Evolutionary conservation across 2,888 invertebrate genomes (phyloP), one percentile per base, ranked within the genome.

Genomic region (Neoitamus cyanurus): DNA sequence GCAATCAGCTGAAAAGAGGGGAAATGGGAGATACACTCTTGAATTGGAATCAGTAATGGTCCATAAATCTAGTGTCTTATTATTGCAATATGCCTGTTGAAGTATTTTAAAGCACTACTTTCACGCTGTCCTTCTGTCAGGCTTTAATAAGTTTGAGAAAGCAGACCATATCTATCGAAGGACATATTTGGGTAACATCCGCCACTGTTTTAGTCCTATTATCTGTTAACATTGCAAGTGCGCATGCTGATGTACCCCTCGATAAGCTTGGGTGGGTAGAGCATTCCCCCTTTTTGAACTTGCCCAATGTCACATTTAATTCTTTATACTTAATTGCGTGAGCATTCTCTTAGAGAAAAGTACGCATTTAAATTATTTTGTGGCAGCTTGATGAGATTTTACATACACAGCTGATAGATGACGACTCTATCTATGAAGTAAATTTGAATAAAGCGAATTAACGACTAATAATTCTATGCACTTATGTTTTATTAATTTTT

Each of bases 1-100:
- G 36, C 36, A 73, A 72, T 73, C 73, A 73, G 31, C 34, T 73
- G 73, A 34, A 73, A 73, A 37, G 36, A 20, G 73, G 73, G 25
- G 15, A 20, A 73, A 73, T 9, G 6, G 6, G 73, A 36, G 73
- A 36, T 36, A 34, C 36, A 36, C 36, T 73, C 58, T 58, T 25
- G 58, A 58, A 20, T 58, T 25, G 9, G 25, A 58, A 58, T 58
- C 20, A 58, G 20, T 58, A 58, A 58, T 58, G 58, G 20, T 58
- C 58, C 20, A 58, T 58, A 42, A 42, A 42, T 42, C n/a, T 42
- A n/a, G 42, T 42, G 13, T 42, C 37, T 42, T 42, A 42, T 13
- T 42, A 42, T 42, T 42, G n/a, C 3, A 42, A n/a, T n/a, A 4
- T 1, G 13, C 13, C 42, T n/a, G 15, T 42, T 42, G 13, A 42